Base-by-base conservation (phyloP, 2,113 vertebrate species). In the Callithrix jacchus region DNA sequence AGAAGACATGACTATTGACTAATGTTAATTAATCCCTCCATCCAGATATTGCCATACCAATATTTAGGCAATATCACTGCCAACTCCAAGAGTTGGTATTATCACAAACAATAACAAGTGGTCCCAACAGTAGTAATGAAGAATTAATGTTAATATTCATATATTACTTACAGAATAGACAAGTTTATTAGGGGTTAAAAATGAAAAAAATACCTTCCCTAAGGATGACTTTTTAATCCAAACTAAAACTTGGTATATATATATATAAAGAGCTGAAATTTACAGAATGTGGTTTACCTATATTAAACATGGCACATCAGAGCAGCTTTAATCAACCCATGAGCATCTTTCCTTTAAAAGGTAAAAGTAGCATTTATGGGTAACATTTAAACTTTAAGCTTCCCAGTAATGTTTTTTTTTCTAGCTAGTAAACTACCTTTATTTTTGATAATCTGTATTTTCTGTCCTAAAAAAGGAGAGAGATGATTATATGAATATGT, bases 401-500 rank as follows among this genome's bases (percentile, higher is more conserved):
- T 71, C 12, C 49, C 25, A 77, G 1, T 58, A 92, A 66, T n/a
- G n/a, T 56, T 88, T 58, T 90, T 90, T 79, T 82, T 79, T 21
- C 17, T 77, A 64, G 74, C 21, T 47, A n/a, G 52, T 76, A 56
- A 87, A 61, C 21, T 87, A 20, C 21, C 10, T 52, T 93, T 97
- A 79, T 74, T 94, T 97, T 96, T 91, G 45, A 96, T 68, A 86
- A 80, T 81, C 47, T 42, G 16, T 70, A 79, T 84, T 92, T 90
- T 94, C 82, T 81, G 17, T 94, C n/a, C 10, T 93, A 61, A 90
- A 66, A 89, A 92, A 27, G 16, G 32, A 91, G 10, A 37, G 16
- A 37, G 40, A 37, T 47, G 40, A 93, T 87, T 68, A 49, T 88
- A 68, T 87, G 5, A n/a, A 68, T 93, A 86, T 52, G 40, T 81